Base-by-base conservation (phyloP, 2,888 invertebrate genomes). In the Altica lythri region DNA sequence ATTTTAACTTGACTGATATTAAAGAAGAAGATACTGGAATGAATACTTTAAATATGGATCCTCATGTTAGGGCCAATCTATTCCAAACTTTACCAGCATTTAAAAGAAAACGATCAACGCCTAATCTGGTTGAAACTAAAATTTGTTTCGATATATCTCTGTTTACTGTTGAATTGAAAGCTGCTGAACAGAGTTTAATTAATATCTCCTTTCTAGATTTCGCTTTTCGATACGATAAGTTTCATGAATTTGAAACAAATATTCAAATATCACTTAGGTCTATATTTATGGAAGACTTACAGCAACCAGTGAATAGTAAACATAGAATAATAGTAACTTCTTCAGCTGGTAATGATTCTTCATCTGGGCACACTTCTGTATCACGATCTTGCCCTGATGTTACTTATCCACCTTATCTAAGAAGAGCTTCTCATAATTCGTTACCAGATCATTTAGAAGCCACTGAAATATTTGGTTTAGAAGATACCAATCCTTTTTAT, bases 221-320 rank as follows among this genome's bases (percentile, higher is more conserved):
- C 68, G 81, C 84, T 32, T 84, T 92, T 44, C 83, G 83, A 42
- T 90, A 88, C 70, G 86, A 88, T 59, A 85, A 85, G 62, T 78
- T 81, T 52, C 85, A 85, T 59, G 79, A 79, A 14, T 83, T 83
- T 65, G 87, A 89, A 72, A 90, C 89, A 2, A 84, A 83, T 62
- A 80, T 92, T 46, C 86, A 89, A 77, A 86, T 92, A 9, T 87
- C 91, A 0, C 78, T 96, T 4, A 85, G 90, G 61, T 92, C 95
- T 0, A 83, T 96, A 14, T 81, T 90, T 2, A 92, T 96, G 89
- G 95, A 95, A 74, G 95, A 96, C 77, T 80, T 95, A 2, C 82
- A 90, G 4, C 87, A 89, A 68, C 84, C 88, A 1, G 81, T 84
- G 13, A 88, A 88, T 35, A 60, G 55, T 35, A 86, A 86, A 65